Percentiles rank a stretch among this genome's conserved stretches.
These are phyloP conservation scores for Sarcophilus harrisii DNA, from an alignment of 2,797 vertebrate species.

Conservation along the genomic window DNA sequence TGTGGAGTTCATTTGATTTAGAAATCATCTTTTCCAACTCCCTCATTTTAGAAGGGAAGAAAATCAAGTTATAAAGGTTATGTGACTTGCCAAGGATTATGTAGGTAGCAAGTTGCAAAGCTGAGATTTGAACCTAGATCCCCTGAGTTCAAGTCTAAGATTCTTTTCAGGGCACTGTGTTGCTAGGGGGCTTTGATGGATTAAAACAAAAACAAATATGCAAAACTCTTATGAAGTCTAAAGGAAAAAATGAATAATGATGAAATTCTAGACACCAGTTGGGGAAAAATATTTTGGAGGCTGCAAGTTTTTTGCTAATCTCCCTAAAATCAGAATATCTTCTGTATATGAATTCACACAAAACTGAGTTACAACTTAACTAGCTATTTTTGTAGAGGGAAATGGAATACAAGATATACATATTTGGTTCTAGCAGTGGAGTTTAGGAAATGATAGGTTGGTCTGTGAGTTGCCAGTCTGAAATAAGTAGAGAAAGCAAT, in stretches of 20 bases:
- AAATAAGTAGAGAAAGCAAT: conserved; percentile 46
- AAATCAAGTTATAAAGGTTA: background rate
- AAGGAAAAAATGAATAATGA: background rate
- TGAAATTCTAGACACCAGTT: background rate
- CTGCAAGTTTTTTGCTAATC: background rate
- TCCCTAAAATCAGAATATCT: background rate
- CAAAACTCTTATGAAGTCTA: background rate
- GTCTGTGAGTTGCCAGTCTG: background rate
- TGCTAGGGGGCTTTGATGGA: background rate
- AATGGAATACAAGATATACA: background rate
- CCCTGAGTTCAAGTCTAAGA: background rate
- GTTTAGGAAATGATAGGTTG: background rate
- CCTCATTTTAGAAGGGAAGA: background rate
- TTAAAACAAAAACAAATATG: background rate
- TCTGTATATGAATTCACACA: background rate
- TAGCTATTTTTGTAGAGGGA: background rate
- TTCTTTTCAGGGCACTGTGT: background rate
- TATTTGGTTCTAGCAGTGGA: background rate
- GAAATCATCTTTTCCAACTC: background rate
- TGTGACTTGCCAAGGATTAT: background rate
- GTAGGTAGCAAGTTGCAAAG: background rate
- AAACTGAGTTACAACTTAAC: background rate
- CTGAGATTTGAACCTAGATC: background rate
- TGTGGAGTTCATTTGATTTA: background rate
- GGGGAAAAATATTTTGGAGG: background rate